Evolutionary conservation across 2,113 vertebrate species (phyloP).

Genomic region (Oryzias woworae): DNA sequence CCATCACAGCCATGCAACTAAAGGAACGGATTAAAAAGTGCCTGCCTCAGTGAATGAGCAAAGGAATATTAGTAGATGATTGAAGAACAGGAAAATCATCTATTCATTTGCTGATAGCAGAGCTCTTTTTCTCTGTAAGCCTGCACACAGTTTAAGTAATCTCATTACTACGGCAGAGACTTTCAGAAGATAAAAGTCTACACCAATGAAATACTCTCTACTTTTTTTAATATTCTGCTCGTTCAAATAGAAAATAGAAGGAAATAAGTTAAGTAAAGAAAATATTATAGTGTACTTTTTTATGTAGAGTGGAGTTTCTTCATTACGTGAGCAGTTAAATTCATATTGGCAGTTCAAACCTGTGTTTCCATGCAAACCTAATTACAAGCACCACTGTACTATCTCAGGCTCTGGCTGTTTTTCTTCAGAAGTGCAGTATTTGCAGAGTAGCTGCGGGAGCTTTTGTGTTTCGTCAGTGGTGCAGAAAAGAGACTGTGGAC

Average conservation of each 20-base stretch:
- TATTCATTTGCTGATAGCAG: conserved; percentile 37
- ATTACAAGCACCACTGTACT: conserved; percentile 38
- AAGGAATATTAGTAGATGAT: conserved; percentile 38
- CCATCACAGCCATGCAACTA: conserved; percentile 2
- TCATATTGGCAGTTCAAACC: conserved; percentile 49
- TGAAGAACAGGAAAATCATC: conserved; percentile 37
- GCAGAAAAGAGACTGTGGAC: conserved; percentile 11
- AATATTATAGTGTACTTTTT: conserved; percentile 32
- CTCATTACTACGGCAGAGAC: conserved; percentile 47
- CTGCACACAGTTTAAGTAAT: conserved; percentile 41
- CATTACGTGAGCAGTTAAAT: conserved; percentile 47
- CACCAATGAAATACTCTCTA: conserved; percentile 43
- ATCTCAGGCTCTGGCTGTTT: conserved; percentile 2
- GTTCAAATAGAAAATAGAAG: conserved; percentile 30
- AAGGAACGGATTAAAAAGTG: conserved; percentile 29
- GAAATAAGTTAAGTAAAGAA: conserved; percentile 44
- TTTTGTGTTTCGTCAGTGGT: conserved; percentile 17
- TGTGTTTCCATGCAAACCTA: conserved; percentile 49
- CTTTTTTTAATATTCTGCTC: conserved; percentile 25
- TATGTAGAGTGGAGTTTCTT: conserved; percentile 15
- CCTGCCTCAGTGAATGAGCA: conserved; percentile 19
- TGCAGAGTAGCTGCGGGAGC: conserved; percentile 19
- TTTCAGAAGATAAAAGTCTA: conserved; percentile 47
- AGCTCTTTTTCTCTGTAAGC: conserved; percentile 33
- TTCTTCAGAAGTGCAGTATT: conserved; percentile 12